Percentiles rank a stretch among this genome's conserved stretches.
These are phyloP conservation scores for Gadopsis bispinosus DNA, from an alignment of 2,797 vertebrate genomes.

Conservation along the genomic window DNA sequence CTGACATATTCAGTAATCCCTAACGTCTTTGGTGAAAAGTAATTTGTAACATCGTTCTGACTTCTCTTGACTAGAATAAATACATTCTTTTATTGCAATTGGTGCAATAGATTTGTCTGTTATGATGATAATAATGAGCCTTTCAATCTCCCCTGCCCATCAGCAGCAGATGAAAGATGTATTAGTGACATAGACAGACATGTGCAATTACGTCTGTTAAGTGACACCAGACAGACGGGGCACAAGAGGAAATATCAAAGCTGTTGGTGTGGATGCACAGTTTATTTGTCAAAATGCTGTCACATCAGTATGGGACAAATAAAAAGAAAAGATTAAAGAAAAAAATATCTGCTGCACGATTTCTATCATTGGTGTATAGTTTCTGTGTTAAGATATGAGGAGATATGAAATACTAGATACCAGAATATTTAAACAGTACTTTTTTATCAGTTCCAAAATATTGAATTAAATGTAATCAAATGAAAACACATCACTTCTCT, in stretches of 20 bases:
- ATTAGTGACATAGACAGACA: not conserved
- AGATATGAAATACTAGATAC: not conserved
- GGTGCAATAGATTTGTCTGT: not conserved
- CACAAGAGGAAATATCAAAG: slow-evolving; percentile 9
- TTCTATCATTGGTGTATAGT: not conserved
- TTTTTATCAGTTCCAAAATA: not conserved
- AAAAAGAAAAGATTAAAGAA: not conserved
- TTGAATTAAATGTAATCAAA: slow-evolving; percentile 1
- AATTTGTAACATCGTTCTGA: not conserved
- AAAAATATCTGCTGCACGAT: not conserved
- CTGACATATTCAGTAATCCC: not conserved
- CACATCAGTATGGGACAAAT: not conserved
- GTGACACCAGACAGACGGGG: slow-evolving; percentile 5
- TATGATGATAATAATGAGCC: not conserved
- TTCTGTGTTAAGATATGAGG: not conserved
- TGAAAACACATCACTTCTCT: not conserved
- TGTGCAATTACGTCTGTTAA: slow-evolving; percentile 4
- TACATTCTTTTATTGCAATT: not conserved
- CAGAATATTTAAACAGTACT: not conserved
- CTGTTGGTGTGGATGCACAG: not conserved
- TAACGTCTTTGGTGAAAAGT: not conserved
- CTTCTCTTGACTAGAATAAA: not conserved
- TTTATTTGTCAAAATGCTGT: slow-evolving; percentile 11
- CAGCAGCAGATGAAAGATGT: slow-evolving; percentile 4
- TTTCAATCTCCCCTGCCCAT: not conserved